Evolutionary conservation across 2,888 invertebrate genomes (phyloP).

Genomic region (Gibbula magus): DNA sequence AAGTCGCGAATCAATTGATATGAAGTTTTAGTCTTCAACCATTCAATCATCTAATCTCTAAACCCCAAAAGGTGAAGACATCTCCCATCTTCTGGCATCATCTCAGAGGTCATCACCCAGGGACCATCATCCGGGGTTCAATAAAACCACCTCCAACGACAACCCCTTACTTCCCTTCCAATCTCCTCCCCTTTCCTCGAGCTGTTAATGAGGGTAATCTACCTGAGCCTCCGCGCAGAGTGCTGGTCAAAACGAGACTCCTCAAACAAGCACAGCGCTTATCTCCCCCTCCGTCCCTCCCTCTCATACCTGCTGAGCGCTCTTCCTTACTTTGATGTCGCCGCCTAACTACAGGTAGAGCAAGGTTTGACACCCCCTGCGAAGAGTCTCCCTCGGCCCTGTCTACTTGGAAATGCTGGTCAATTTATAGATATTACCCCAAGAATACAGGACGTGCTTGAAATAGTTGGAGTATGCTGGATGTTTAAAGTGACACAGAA

Average conservation of each 20-base stretch:
- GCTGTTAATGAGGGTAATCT: background rate
- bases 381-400: background rate
- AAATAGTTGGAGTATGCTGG: too few relatives aligned
- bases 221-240: background rate
- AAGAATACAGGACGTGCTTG: too few relatives aligned
- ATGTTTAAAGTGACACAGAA: too few relatives aligned
- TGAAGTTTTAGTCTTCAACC: too few relatives aligned
- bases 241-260: background rate
- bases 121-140: too few relatives aligned
- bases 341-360: background rate
- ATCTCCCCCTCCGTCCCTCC: background rate
- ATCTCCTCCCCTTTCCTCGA: background rate
- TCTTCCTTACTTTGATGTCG: slow-evolving; percentile 3
- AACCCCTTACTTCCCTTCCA: background rate
- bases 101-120: too few relatives aligned
- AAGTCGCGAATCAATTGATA: too few relatives aligned
- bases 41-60: too few relatives aligned
- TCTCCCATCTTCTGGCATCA: too few relatives aligned
- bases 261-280: background rate
- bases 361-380: background rate
- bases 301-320: background rate
- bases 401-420: background rate
- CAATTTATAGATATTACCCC: background rate
- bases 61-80: too few relatives aligned
- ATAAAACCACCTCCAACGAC: too few relatives aligned